These are phyloP conservation scores for Pimpla rufipes DNA, from an alignment of 2,888 invertebrate genomes.

Conservation along the genomic window DNA sequence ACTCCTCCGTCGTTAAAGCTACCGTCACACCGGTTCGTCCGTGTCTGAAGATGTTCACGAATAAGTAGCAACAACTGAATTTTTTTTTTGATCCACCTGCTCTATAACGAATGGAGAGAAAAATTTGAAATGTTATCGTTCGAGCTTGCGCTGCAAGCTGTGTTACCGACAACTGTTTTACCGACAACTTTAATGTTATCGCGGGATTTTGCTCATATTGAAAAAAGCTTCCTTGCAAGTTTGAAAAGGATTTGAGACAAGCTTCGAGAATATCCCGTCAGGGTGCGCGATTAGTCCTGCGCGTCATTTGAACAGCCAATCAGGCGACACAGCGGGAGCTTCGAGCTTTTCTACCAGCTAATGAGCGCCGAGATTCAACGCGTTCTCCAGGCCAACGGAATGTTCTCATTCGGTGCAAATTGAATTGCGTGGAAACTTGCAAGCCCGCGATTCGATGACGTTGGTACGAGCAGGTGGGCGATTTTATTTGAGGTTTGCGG, in stretches of 20 bases:
- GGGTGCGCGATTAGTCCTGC: too few species aligned
- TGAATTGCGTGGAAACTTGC: conserved; percentile 1
- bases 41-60: too few species aligned
- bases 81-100: too few species aligned
- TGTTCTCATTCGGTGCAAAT: conserved; percentile 6
- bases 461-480: neutral
- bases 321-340: neutral
- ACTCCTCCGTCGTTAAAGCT: neutral
- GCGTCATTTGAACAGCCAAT: neutral
- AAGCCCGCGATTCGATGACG: conserved; percentile 14
- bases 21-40: too few species aligned
- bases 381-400: neutral
- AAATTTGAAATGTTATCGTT: neutral
- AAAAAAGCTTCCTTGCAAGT: neutral
- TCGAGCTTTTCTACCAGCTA: neutral
- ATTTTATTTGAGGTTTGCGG: neutral
- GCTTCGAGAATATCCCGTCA: neutral
- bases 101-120: too few species aligned
- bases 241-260: neutral
- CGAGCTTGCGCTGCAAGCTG: neutral
- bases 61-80: too few species aligned
- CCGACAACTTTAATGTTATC: neutral
- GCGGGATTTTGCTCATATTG: too few species aligned
- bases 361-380: neutral
- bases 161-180: neutral